phyloP scores from a whole-genome alignment of 2,797 vertebrate genomes.

The Rhincodon typus region DNA sequence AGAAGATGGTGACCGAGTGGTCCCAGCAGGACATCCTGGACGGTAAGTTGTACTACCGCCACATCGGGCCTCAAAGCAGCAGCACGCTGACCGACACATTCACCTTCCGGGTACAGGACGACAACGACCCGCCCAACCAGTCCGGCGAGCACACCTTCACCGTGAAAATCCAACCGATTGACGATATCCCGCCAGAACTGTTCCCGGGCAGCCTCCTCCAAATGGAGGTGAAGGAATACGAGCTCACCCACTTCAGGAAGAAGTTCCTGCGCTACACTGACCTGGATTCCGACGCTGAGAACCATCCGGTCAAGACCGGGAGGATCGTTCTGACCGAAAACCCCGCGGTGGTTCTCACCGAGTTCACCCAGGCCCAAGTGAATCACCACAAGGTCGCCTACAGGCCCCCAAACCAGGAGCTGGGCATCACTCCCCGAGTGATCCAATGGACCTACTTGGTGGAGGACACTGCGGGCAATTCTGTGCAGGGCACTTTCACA shows the following conservation, averaged over 20 bases:
- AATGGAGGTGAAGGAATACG: slow-evolving; percentile 76
- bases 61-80: slow-evolving; percentile 64
- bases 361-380: slow-evolving; percentile 79
- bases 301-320: slow-evolving; percentile 64
- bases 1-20: slow-evolving; percentile 78
- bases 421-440: slow-evolving; percentile 70
- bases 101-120: slow-evolving; percentile 74
- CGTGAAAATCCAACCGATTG: slow-evolving; percentile 69
- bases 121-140: slow-evolving; percentile 74
- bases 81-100: slow-evolving; percentile 59
- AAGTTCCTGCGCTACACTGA: slow-evolving; percentile 69
- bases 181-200: slow-evolving; percentile 65
- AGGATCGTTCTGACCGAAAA: slow-evolving; percentile 69
- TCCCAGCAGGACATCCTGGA: slow-evolving; percentile 76
- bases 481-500: slow-evolving; percentile 67
- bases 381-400: slow-evolving; percentile 81
- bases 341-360: slow-evolving; percentile 56
- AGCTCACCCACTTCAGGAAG: slow-evolving; percentile 71
- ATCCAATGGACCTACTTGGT: slow-evolving; percentile 75
- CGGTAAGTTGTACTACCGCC: slow-evolving; percentile 75
- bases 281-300: slow-evolving; percentile 75
- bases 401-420: slow-evolving; percentile 69
- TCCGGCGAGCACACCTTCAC: slow-evolving; percentile 68
- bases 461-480: slow-evolving; percentile 73
- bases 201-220: slow-evolving; percentile 66